These are phyloP conservation scores for Cephus nigrinus DNA, from an alignment of 2,888 invertebrate genomes.

Conservation along the genomic window DNA sequence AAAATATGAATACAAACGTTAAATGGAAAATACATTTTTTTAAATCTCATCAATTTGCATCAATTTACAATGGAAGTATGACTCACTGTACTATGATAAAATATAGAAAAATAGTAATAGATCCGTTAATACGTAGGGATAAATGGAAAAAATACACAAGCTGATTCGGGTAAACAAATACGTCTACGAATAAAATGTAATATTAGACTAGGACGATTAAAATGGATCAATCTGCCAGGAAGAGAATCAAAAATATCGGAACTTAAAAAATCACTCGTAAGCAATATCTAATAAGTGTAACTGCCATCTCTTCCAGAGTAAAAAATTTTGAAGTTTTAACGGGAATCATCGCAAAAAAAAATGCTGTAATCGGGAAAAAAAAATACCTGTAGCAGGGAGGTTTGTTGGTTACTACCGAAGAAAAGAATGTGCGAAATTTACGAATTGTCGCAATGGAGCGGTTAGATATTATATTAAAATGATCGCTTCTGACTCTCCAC, in stretches of 20 bases:
- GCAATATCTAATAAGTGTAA: neutral
- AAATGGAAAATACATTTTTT: neutral
- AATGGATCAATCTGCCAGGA: neutral
- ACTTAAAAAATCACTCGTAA: neutral
- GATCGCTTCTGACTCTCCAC: slow-evolving; percentile 16
- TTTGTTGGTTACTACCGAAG: slow-evolving; percentile 39
- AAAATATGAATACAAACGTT: neutral
- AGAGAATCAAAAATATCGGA: neutral
- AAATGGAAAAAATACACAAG: neutral
- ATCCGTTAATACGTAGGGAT: neutral
- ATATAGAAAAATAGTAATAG: neutral
- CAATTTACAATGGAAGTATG: neutral
- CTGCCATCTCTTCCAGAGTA: neutral
- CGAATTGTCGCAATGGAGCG: slow-evolving; percentile 23
- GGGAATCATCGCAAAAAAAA: neutral
- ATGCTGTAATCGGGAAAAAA: slow-evolving; percentile 16
- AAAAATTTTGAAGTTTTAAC: neutral
- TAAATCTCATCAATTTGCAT: neutral
- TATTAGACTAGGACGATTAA: neutral
- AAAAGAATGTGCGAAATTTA: slow-evolving; percentile 26
- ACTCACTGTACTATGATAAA: neutral
- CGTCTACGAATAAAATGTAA: neutral
- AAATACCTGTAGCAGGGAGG: slow-evolving; percentile 25
- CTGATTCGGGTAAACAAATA: neutral
- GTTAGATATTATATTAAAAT: slow-evolving; percentile 9